These are phyloP conservation scores for Caenorhabditis wallacei DNA, from an alignment of 2,888 invertebrate genomes.

Conservation along the genomic window DNA sequence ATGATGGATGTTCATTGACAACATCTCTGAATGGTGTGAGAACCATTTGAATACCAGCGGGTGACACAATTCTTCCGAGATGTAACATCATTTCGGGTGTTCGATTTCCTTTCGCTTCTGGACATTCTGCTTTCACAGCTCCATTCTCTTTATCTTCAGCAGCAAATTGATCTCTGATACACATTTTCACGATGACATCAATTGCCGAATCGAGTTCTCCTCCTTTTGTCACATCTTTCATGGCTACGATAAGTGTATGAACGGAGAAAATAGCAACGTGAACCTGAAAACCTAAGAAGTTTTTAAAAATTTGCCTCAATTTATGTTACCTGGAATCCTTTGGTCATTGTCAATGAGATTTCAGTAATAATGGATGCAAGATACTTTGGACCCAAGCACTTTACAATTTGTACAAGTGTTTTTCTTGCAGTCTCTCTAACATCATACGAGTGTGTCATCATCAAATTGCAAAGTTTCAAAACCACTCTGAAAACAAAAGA, in stretches of 20 bases:
- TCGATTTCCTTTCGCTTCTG: conserved; percentile 87
- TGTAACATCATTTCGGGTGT: conserved; percentile 92
- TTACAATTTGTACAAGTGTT: conserved; percentile 88
- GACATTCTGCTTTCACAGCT: conserved; percentile 89
- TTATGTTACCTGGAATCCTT: conserved; percentile 89
- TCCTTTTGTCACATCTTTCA: conserved; percentile 86
- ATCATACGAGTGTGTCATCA: conserved; percentile 88
- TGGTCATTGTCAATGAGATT: conserved; percentile 89
- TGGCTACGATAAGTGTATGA: conserved; percentile 89
- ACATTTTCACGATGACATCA: conserved; percentile 88
- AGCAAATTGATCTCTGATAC: conserved; percentile 92
- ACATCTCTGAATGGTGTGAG: conserved; percentile 75
- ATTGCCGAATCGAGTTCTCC: conserved; percentile 91
- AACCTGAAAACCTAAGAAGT: conserved; percentile 86
- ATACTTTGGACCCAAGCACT: conserved; percentile 90
- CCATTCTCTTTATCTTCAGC: conserved; percentile 95
- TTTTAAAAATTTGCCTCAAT: too few relatives aligned
- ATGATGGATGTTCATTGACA: conserved; percentile 88
- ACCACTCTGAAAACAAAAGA: conserved; percentile 70
- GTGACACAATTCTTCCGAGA: conserved; percentile 89
- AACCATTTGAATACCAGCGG: conserved; percentile 84
- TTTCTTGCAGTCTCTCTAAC: conserved; percentile 73
- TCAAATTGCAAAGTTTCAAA: conserved; percentile 91
- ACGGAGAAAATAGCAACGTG: conserved; percentile 94
- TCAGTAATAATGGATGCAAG: conserved; percentile 90